Conservation (phyloP, 2,888 invertebrate species). For the Maniola hyperantus region DNA sequence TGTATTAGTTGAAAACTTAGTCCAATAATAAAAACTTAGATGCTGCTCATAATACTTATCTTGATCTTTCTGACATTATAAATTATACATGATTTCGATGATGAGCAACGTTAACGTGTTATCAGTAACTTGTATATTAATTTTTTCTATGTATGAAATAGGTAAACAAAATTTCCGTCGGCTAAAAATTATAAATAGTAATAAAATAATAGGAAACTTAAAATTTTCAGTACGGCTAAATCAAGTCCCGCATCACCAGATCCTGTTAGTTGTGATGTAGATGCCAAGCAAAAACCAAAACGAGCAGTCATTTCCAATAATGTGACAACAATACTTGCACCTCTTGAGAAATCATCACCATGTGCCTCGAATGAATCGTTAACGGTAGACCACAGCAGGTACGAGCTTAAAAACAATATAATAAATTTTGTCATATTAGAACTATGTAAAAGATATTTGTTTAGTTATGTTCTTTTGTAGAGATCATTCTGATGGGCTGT, state of each 20-base stretch:
- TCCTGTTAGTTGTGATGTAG: constrained; percentile 51
- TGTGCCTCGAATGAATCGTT: constrained; percentile 93
- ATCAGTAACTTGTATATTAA: not conserved
- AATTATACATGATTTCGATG: not conserved
- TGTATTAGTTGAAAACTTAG: not conserved
- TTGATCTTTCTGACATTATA: not conserved
- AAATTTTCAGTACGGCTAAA: constrained; percentile 76
- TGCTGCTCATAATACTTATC: too few relatives aligned
- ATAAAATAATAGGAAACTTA: not conserved
- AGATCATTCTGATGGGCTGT: constrained; percentile 93
- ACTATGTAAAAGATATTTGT: too few relatives aligned
- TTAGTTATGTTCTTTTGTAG: constrained; percentile 53
- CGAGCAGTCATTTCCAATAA: constrained; percentile 59
- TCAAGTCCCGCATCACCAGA: constrained; percentile 86
- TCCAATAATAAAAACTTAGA: too few relatives aligned
- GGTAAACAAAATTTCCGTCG: not conserved
- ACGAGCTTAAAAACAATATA: not conserved
- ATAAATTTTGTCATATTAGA: too few relatives aligned
- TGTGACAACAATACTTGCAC: constrained; percentile 63
- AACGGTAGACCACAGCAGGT: constrained; percentile 87
- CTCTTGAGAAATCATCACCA: constrained; percentile 84
- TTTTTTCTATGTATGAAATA: not conserved
- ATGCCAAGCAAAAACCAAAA: constrained; percentile 61
- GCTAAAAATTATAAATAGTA: not conserved
- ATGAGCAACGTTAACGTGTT: not conserved